phyloP scores from a whole-genome alignment of 2,888 invertebrate species.

The Mamestra brassicae region DNA sequence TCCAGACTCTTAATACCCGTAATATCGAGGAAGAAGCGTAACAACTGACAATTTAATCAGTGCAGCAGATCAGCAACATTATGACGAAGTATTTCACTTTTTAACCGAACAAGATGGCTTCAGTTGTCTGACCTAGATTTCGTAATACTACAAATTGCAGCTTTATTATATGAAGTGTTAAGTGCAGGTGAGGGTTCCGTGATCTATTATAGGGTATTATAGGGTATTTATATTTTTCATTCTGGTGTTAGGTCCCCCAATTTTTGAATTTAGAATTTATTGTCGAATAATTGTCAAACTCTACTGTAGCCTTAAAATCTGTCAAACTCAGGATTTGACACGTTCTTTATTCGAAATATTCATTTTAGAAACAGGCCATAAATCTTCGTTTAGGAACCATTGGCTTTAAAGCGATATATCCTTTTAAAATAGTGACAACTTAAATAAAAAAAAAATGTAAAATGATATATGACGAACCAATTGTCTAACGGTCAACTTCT shows the following conservation, averaged over 20 bases:
- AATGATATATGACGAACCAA: neutral
- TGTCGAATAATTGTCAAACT: too few species aligned
- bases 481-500: neutral
- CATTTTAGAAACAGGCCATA: too few species aligned
- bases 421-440: too few species aligned
- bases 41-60: slow-evolving; percentile 45
- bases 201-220: neutral
- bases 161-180: slow-evolving; percentile 39
- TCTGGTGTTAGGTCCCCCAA: too few species aligned
- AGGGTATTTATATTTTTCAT: too few species aligned
- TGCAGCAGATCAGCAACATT: slow-evolving; percentile 37
- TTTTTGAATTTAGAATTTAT: too few species aligned
- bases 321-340: too few species aligned
- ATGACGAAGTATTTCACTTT: slow-evolving; percentile 52
- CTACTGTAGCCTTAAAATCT: too few species aligned
- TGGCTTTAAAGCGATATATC: too few species aligned
- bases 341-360: too few species aligned
- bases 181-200: slow-evolving; percentile 48
- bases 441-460: neutral
- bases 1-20: neutral
- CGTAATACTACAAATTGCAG: slow-evolving; percentile 66
- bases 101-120: slow-evolving; percentile 55
- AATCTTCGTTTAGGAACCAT: too few species aligned
- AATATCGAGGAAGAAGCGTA: slow-evolving; percentile 34
- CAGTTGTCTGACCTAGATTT: slow-evolving; percentile 68